These are phyloP conservation scores for Microchrysa polita DNA, from an alignment of 2,888 invertebrate species.

Conservation along the genomic window DNA sequence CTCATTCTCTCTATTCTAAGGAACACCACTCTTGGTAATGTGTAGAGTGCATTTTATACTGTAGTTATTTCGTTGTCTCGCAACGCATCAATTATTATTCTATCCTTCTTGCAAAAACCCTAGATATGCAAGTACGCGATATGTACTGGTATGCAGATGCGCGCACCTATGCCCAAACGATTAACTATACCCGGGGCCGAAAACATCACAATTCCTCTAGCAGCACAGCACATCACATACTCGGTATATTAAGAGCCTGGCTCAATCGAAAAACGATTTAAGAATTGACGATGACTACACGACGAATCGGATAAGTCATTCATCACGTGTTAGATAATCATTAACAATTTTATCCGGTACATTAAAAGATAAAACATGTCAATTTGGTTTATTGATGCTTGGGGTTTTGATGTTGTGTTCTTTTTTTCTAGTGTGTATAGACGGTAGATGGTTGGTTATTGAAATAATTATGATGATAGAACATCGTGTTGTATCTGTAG, in stretches of 20 bases:
- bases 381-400: constrained; percentile 48
- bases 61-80: neutral
- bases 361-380: constrained; percentile 52
- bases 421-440: neutral
- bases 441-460: neutral
- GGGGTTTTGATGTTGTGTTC: no score
- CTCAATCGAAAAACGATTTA: neutral
- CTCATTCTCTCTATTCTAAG: neutral
- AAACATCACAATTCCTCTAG: no score
- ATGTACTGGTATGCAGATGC: no score
- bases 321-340: constrained; percentile 56
- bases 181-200: no score
- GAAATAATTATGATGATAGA: neutral
- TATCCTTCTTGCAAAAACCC: no score
- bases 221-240: no score
- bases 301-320: constrained; percentile 21
- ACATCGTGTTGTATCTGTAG: neutral
- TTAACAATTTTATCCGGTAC: constrained; percentile 56
- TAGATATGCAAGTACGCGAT: no score
- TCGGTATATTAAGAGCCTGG: neutral
- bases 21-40: no score
- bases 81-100: neutral
- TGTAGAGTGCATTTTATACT: neutral
- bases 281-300: neutral
- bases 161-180: neutral